Percentiles rank a stretch among this genome's conserved stretches.
Conservation (phyloP, 2,797 vertebrate species). For the Tragelaphus eurycerus region DNA sequence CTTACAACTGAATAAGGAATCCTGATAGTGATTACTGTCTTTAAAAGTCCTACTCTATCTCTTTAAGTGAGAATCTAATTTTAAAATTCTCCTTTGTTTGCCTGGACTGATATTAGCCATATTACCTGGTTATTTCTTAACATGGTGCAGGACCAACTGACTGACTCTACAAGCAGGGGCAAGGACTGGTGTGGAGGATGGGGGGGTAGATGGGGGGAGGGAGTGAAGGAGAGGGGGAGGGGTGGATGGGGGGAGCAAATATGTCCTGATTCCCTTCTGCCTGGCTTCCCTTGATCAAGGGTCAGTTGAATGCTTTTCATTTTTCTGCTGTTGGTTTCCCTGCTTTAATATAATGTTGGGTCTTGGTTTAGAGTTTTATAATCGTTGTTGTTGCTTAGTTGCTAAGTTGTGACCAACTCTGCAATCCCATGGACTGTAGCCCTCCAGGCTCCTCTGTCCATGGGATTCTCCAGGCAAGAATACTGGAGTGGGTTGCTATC, state of each 20-base stretch:
- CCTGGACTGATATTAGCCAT: background rate
- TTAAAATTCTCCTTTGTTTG: background rate
- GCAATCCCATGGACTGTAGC: background rate
- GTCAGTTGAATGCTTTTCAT: background rate
- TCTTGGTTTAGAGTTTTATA: background rate
- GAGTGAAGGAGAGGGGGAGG: background rate
- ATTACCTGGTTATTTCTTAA: background rate
- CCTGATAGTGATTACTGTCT: background rate
- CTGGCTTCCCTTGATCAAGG: background rate
- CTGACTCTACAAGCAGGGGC: too few relatives aligned
- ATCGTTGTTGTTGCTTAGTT: background rate
- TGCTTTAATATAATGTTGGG: background rate
- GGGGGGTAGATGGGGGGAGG: background rate
- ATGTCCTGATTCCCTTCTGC: background rate
- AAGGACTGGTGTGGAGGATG: accelerated
- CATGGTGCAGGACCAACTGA: accelerated
- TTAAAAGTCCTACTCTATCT: background rate
- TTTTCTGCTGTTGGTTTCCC: background rate
- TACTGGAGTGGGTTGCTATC: background rate
- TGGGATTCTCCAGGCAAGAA: background rate
- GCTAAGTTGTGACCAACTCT: background rate
- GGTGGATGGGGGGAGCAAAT: background rate
- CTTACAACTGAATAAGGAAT: background rate
- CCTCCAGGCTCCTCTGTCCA: background rate
- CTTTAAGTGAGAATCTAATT: background rate